Evolutionary conservation across 2,797 vertebrate species (phyloP).

Genomic region (Schizothorax lantsangensis): DNA sequence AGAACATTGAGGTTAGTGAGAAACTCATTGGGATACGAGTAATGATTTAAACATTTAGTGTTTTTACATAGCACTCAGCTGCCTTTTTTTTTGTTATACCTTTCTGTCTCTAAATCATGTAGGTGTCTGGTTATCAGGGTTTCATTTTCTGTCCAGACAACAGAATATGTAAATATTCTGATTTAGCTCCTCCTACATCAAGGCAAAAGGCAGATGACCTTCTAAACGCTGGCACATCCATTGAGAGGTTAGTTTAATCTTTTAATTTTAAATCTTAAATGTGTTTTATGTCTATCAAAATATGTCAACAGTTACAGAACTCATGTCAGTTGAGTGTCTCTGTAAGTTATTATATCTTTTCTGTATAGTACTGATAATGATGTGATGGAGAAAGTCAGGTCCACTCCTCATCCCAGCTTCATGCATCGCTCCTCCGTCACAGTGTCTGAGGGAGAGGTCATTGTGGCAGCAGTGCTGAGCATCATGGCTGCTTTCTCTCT

Average conservation of each 20-base stretch:
- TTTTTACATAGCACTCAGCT: neutral
- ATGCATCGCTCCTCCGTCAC: neutral
- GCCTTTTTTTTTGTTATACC: neutral
- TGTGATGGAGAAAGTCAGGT: neutral
- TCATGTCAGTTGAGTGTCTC: neutral
- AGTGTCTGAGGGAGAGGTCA: neutral
- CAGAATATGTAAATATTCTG: conserved; percentile 74
- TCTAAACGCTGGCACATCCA: neutral
- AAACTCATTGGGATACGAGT: neutral
- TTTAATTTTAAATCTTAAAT: neutral
- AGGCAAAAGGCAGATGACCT: conserved; percentile 17
- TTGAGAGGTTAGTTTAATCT: conserved; percentile 60
- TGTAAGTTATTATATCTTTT: neutral
- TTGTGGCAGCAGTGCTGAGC: conserved; percentile 26
- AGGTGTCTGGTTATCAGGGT: conserved; percentile 79
- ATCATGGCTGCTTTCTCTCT: conserved; percentile 51
- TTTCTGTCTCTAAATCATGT: conserved; percentile 28
- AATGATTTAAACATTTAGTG: neutral
- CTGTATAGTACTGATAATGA: conserved; percentile 18
- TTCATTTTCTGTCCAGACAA: conserved; percentile 77
- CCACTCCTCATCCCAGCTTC: conserved; percentile 12
- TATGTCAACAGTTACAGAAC: neutral
- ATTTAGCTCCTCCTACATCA: conserved; percentile 57
- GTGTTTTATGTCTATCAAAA: neutral
- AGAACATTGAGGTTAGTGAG: conserved; percentile 73